Conservation (phyloP, 2,797 vertebrate genomes). For the Microchirus variegatus region DNA sequence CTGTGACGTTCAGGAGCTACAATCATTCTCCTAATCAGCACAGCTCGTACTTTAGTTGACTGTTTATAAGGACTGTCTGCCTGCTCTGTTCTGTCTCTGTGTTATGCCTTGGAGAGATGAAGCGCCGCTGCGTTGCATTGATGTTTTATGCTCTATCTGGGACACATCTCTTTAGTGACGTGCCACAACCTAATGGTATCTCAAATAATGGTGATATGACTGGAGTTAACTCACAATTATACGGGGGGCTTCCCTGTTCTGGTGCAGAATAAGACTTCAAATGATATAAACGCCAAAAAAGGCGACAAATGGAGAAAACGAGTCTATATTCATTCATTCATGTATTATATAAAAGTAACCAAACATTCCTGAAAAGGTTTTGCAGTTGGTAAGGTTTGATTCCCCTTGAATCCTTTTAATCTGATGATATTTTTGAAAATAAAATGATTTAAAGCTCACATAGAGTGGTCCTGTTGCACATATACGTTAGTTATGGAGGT, state of each 20-base stretch:
- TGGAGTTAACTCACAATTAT: conserved; percentile 50
- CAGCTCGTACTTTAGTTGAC: conserved; percentile 34
- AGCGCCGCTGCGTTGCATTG: conserved; percentile 43
- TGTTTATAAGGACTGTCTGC: conserved; percentile 46
- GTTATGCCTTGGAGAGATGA: conserved; percentile 56
- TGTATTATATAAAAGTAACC: no score
- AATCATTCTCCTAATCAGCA: conserved; percentile 11
- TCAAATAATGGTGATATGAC: conserved; percentile 63
- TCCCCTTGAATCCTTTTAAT: no score
- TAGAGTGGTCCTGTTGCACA: no score
- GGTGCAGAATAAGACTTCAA: conserved; percentile 37
- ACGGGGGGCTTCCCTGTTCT: conserved; percentile 31
- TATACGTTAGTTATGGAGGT: no score
- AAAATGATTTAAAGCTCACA: no score
- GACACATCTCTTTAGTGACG: conserved; percentile 64
- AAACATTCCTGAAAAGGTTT: no score
- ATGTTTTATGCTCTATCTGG: conserved; percentile 71
- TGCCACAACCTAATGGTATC: conserved; percentile 65
- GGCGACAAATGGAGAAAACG: no score
- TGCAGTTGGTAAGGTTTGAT: no score
- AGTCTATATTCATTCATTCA: no score
- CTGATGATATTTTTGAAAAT: no score
- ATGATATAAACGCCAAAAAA: conserved; percentile 25
- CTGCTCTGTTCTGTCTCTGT: conserved; percentile 31
- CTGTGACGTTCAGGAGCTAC: conserved; percentile 20